Percentiles rank a stretch among this genome's conserved stretches.
Evolutionary conservation across 1,140 invertebrate genomes (phyloP).

Genomic region (Drosophila mayri): DNA sequence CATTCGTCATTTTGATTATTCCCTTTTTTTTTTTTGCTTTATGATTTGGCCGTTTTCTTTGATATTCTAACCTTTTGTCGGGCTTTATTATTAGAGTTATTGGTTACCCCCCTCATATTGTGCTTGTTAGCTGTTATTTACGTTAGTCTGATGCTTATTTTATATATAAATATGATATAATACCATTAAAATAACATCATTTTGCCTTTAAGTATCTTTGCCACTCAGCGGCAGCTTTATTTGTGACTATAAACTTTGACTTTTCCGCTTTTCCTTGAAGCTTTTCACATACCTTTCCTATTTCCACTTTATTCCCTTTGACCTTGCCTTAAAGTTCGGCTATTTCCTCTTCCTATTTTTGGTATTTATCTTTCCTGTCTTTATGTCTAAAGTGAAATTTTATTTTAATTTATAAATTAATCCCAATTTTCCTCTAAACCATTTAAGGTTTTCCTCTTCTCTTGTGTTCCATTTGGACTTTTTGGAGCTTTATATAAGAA

Average conservation of each 20-base stretch:
- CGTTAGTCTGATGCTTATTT: neutral
- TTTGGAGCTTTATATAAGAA: neutral
- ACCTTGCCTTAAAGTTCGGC: constrained; percentile 13
- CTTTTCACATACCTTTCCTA: constrained; percentile 1
- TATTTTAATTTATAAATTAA: neutral
- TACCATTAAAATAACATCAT: neutral
- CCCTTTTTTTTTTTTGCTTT: neutral
- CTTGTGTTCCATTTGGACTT: neutral
- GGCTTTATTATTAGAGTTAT: neutral
- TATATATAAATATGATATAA: neutral
- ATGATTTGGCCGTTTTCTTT: neutral
- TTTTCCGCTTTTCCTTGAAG: constrained; percentile 5
- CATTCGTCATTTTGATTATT: neutral
- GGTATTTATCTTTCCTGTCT: neutral
- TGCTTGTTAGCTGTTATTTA: neutral
- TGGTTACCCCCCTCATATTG: neutral
- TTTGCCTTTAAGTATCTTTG: neutral
- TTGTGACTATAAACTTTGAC: constrained; percentile 19
- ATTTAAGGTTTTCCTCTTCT: neutral
- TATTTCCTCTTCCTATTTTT: neutral
- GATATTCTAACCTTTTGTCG: neutral
- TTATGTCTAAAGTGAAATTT: neutral
- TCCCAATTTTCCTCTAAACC: neutral
- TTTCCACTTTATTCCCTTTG: constrained; percentile 6
- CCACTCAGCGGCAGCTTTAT: neutral